Base-by-base conservation (phyloP, 2,888 invertebrate genomes). In the Dicyrtoma fusca region DNA sequence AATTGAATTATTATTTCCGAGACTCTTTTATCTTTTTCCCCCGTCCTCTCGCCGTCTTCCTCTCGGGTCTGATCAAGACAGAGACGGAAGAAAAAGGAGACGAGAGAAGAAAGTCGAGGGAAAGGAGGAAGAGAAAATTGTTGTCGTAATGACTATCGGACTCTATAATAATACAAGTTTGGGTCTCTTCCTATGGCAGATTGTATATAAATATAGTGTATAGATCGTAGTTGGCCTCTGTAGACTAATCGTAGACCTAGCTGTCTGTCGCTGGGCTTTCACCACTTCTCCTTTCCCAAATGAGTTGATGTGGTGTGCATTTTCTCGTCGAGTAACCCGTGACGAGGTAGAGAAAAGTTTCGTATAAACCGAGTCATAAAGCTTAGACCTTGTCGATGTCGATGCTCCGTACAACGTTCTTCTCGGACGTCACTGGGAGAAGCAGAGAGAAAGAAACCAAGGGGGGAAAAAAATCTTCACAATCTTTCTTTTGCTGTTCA, bases 1-100 rank as follows among this genome's bases (percentile, higher is more conserved):
- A 49, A 65, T 65, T 65, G 47, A 65, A 65, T 65, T 65, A 65
- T 65, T 51, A 65, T 65, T 65, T 65, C 65, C 65, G 49, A 65
- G 21, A 49, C 21, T 11, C 42, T 45, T 44, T 63, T 47, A 42
- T 45, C 19, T 45, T 21, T n/a, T 14, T 5, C 34, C 14, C 26
- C n/a, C 59, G 23, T 25, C 57, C 14, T 23, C 25, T 25, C n/a
- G n/a, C 8, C 34, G 34, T 34, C 34, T 34, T 34, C 3, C 8
- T 34, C 34, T 34, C 34, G 4, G 34, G 4, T 34, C 34, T 34
- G 34, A 34, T 8, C 34, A 34, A 8, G 34, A 34, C 34, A 3
- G 34, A 8, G 34, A 34, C 34, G 14, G 51, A n/a, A n/a, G n/a
- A 51, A 51, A n/a, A 51, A n/a, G 51, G 51, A 17, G 47, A 51